Base-by-base conservation (phyloP, 2,888 invertebrate genomes). In the Heteromurus nitidus region DNA sequence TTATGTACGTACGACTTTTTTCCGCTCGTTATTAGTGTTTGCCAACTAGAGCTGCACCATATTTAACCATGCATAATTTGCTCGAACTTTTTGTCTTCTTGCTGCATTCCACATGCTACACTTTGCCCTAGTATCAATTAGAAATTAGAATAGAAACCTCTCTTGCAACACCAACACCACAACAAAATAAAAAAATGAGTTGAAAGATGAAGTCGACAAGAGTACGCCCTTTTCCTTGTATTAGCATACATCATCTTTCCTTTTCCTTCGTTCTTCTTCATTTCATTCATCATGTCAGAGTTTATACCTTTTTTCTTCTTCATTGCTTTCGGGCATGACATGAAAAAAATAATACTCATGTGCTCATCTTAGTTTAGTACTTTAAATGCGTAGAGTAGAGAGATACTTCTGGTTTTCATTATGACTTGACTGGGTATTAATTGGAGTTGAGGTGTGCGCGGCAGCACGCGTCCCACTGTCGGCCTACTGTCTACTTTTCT, bases 21-120 rank as follows among this genome's bases (percentile, higher is more conserved):
- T 47, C 24, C 16, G 24, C 26, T 11, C 55, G 20, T 26, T 18
- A 18, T 16, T 30, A 30, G 7, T 2, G 11, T 5, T 2, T 9
- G 75, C 53, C 53, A 75, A 75, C 75, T 75, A 75, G 75, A 75
- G 75, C 75, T 75, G 75, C 75, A 75, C 75, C 67, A 58, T 22
- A 75, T 55, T 75, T 67, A 74, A 74, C 74, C 74, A 74, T 74
- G 74, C 74, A 74, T 64, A 64, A 31, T 36, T 58, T 58, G 53
- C n/a, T 53, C 20, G 5, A 18, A 13, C 22, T 58, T 24, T 58
- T 58, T 20, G 7, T 26, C 26, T 18, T 36, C 7, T n/a, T n/a
- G n/a, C n/a, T 36, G 36, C 36, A 36, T 36, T 36, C 36, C 36
- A 36, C 5, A 36, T 36, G 5, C 36, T 13, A 36, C 5, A 9